Percentiles rank a stretch among this genome's conserved stretches.
Evolutionary conservation across 2,797 vertebrate species (phyloP).

Genomic region (Ispidina lecontei): DNA sequence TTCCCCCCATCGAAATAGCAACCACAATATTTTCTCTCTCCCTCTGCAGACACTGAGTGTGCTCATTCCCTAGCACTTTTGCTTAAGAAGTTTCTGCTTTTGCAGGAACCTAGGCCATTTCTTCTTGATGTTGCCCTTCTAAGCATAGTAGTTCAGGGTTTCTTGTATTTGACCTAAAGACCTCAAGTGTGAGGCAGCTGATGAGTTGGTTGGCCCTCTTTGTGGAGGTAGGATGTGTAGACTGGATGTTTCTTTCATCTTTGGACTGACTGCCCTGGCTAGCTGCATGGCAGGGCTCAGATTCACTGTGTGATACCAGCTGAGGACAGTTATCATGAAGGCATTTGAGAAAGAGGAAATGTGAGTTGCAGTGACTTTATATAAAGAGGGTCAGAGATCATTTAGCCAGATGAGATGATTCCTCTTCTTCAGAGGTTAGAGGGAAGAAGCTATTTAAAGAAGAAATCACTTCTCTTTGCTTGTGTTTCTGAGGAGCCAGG

Average conservation of each 20-base stretch:
- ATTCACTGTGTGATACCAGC: background rate
- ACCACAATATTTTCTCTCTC: background rate
- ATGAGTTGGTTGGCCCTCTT: background rate
- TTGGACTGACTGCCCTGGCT: background rate
- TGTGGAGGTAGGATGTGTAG: background rate
- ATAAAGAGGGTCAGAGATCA: background rate
- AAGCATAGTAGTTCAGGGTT: background rate
- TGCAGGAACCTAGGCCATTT: background rate
- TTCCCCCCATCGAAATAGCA: background rate
- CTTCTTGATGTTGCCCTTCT: background rate
- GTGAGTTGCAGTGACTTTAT: background rate
- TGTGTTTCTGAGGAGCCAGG: background rate
- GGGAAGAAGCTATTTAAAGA: background rate
- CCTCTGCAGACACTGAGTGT: background rate
- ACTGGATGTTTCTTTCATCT: background rate
- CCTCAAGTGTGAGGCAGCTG: background rate
- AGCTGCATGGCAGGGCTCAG: background rate
- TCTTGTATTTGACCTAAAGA: background rate
- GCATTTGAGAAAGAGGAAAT: background rate
- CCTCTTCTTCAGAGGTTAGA: background rate
- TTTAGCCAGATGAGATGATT: background rate
- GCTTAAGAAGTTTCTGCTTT: background rate
- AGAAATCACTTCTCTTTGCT: background rate
- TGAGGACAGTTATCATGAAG: background rate
- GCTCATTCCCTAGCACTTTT: slow-evolving; percentile 10